Evolutionary conservation across 2,888 invertebrate species (phyloP).

Genomic region (Carpatolechia fugitivella): DNA sequence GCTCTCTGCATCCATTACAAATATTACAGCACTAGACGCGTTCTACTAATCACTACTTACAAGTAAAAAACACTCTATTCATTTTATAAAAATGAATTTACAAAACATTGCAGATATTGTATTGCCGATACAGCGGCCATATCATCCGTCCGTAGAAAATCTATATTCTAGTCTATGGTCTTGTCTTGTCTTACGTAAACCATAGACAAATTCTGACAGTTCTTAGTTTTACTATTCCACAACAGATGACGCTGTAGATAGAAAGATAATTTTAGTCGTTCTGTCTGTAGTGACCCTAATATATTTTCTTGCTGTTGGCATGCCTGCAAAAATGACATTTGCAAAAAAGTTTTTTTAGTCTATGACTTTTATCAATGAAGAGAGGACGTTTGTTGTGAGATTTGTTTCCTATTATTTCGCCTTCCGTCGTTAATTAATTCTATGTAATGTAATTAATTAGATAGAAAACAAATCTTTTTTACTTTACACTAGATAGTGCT

Average conservation of each 20-base stretch:
- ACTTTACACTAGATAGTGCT: constrained; percentile 54
- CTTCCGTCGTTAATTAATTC: constrained; percentile 63
- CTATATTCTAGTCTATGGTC: constrained; percentile 73
- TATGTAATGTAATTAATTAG: constrained; percentile 67
- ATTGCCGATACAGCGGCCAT: constrained; percentile 79
- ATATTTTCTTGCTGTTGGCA: constrained; percentile 1
- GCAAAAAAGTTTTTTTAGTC: constrained; percentile 44
- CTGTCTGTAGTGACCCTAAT: background rate
- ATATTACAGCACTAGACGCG: constrained; percentile 77
- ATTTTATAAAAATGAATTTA: constrained; percentile 76
- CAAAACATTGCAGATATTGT: constrained; percentile 79
- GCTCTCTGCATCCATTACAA: constrained; percentile 87
- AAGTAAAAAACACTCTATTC: constrained; percentile 72
- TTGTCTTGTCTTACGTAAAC: constrained; percentile 27
- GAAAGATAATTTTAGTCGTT: background rate
- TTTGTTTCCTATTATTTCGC: constrained; percentile 70
- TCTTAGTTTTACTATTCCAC: background rate
- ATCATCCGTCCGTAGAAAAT: constrained; percentile 65
- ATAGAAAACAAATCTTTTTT: constrained; percentile 60
- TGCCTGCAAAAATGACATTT: constrained; percentile 15
- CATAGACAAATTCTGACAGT: constrained; percentile 26
- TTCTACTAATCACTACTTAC: constrained; percentile 70
- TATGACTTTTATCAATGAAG: constrained; percentile 67
- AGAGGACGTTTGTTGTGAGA: constrained; percentile 67
- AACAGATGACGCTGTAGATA: background rate